Base-by-base conservation (phyloP, 2,888 invertebrate species). In the Drosophila paranaensis region DNA sequence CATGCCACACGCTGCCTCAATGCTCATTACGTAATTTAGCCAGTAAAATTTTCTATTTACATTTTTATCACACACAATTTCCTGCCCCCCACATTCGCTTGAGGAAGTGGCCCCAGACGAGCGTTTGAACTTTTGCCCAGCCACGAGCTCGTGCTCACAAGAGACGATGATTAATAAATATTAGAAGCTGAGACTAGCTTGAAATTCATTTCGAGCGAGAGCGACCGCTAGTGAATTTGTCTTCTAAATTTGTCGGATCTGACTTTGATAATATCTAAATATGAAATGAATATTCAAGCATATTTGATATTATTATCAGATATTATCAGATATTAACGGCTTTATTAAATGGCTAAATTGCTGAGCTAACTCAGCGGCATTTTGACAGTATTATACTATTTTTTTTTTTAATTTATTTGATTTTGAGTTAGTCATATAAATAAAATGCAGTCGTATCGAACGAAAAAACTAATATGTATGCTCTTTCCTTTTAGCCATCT, bases 11-110 rank as follows among this genome's bases (percentile, higher is more conserved):
- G 66, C 67, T 60, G 61, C 37, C 64, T 62, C 48, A 60, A 69
- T 64, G 69, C 73, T 61, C 71, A 76, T 84, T 87, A 84, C 79
- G 81, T 79, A 83, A 84, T 86, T 50, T 83, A 70, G 69, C 70
- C 68, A 66, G 68, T 71, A 74, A 79, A 77, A 20, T 79, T 63
- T 74, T 75, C 53, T 71, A 84, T 84, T 84, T 81, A 64, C 83
- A 81, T 89, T 81, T 85, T 84, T 57, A 79, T 79, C 58, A 53
- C 53, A 33, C 37, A 68, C 60, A 57, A 81, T 81, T 85, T 85
- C 84, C 88, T 85, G 84, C 61, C 76, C 77, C 77, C 10, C 40
- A 48, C 63, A 55, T 33, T 40, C 30, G 25, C n/a, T 64, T 48
- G 57, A 61, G 82, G 82, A 84, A 82, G 82, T 76, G 51, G 45